Conservation (phyloP, 30 jellyfish, hydroid and myxozoan genomes). For the Chironex yamaguchii region DNA sequence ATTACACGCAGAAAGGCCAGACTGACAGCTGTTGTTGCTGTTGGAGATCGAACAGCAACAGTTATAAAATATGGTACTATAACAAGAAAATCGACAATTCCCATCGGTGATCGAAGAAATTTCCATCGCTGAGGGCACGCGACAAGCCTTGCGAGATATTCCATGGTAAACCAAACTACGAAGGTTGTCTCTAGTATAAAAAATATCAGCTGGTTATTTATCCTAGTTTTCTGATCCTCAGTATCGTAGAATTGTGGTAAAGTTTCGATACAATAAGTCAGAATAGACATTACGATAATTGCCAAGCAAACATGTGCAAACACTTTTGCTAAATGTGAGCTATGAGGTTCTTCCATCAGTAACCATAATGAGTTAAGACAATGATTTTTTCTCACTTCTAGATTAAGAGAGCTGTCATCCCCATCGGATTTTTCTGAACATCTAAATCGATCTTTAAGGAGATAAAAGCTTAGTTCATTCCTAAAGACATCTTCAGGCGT, state of each 20-base stretch:
- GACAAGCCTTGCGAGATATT: slow-evolving; percentile 53
- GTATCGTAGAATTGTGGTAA: not conserved
- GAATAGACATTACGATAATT: slow-evolving; percentile 48
- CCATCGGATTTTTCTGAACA: not conserved
- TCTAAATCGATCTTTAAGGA: not conserved
- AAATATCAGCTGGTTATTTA: slow-evolving; percentile 2
- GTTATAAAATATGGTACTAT: slow-evolving; percentile 57
- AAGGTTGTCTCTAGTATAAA: slow-evolving; percentile 46
- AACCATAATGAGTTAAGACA: slow-evolving; percentile 22
- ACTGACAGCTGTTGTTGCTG: slow-evolving; percentile 11
- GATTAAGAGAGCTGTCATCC: not conserved
- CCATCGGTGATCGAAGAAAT: slow-evolving; percentile 56
- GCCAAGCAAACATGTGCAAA: slow-evolving; percentile 49
- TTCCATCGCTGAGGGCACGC: slow-evolving; percentile 48
- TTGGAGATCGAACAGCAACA: not conserved
- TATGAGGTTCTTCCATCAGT: slow-evolving; percentile 56
- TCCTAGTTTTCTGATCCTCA: not conserved
- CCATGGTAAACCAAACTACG: slow-evolving; percentile 63
- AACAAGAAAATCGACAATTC: slow-evolving; percentile 52
- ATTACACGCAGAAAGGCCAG: slow-evolving; percentile 47
- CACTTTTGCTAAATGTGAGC: slow-evolving; percentile 32
- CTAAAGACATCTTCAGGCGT: slow-evolving; percentile 23
- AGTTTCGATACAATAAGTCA: slow-evolving; percentile 70
- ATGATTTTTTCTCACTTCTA: not conserved
- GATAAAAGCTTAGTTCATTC: slow-evolving; percentile 49